These are phyloP conservation scores for Orgyia antiqua DNA, from an alignment of 2,888 invertebrate species.

Conservation along the genomic window DNA sequence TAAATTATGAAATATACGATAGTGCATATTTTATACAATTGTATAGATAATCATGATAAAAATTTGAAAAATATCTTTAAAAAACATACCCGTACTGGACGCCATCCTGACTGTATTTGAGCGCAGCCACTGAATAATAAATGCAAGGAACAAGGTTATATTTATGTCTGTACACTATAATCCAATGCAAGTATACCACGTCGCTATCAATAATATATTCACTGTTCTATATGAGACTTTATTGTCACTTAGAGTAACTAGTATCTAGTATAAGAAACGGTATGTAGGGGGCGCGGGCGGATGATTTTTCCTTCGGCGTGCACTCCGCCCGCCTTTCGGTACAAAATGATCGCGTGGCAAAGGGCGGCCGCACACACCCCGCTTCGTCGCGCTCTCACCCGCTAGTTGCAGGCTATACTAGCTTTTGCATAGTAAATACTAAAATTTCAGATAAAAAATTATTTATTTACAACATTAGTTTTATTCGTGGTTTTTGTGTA, in stretches of 20 bases:
- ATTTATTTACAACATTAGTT: constrained; percentile 9
- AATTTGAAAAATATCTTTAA: too few relatives aligned
- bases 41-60: too few relatives aligned
- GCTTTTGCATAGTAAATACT: constrained; percentile 41
- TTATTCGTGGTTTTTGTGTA: too few relatives aligned
- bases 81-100: constrained; percentile 63
- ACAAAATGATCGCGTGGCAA: constrained; percentile 71
- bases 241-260: constrained; percentile 65
- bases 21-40: too few relatives aligned
- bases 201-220: constrained; percentile 30
- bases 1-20: too few relatives aligned
- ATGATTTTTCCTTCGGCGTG: constrained; percentile 41
- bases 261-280: constrained; percentile 52
- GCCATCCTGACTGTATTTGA: constrained; percentile 67
- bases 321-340: constrained; percentile 55
- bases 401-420: constrained; percentile 48
- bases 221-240: constrained; percentile 43
- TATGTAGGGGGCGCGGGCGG: constrained; percentile 34
- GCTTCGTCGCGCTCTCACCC: constrained; percentile 19
- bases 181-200: constrained; percentile 35
- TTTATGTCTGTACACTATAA: constrained; percentile 37
- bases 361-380: constrained; percentile 45
- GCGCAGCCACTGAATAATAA: constrained; percentile 71
- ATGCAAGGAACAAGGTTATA: constrained; percentile 66
- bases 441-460: constrained; percentile 35